These are phyloP conservation scores for Andrena haemorrhoa DNA, from an alignment of 2,888 invertebrate genomes.

Conservation along the genomic window DNA sequence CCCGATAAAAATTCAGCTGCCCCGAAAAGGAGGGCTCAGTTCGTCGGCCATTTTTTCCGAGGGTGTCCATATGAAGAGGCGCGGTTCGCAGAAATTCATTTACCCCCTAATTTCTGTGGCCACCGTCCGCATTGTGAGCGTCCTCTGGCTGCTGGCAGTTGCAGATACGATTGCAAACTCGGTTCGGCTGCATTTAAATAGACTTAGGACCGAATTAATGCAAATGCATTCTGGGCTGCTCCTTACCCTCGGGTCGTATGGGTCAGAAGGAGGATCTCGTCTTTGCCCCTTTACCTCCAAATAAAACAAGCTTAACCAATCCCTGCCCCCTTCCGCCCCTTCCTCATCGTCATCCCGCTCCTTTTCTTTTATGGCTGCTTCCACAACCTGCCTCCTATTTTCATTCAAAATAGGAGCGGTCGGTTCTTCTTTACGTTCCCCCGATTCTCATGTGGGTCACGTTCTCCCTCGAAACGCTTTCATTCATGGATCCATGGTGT, in stretches of 20 bases:
- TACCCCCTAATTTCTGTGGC: slow-evolving; percentile 25
- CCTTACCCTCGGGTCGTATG: slow-evolving; percentile 45
- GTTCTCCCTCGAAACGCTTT: slow-evolving; percentile 49
- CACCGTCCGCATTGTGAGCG: slow-evolving; percentile 3
- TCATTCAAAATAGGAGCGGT: slow-evolving; percentile 36
- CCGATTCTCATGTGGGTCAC: slow-evolving; percentile 39
- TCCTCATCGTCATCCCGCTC: not conserved
- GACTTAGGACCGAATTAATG: slow-evolving; percentile 65
- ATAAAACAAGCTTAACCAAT: slow-evolving; percentile 33
- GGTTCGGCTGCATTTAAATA: slow-evolving; percentile 53
- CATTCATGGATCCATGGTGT: slow-evolving; percentile 25
- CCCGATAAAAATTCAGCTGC: not conserved
- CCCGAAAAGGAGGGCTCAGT: not conserved
- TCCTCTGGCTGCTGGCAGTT: slow-evolving; percentile 12
- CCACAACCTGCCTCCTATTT: slow-evolving; percentile 31
- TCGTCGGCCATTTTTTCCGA: no score
- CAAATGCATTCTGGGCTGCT: slow-evolving; percentile 62
- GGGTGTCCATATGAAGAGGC: not conserved
- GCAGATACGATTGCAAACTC: slow-evolving; percentile 51
- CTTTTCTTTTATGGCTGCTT: slow-evolving; percentile 8
- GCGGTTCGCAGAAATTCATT: slow-evolving; percentile 30
- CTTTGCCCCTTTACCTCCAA: slow-evolving; percentile 19
- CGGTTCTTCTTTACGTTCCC: not conserved
- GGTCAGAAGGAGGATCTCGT: slow-evolving; percentile 34
- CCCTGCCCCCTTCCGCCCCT: not conserved